Evolutionary conservation across 1,140 invertebrate genomes (phyloP).

Genomic region (Drosophila oshimai): DNA sequence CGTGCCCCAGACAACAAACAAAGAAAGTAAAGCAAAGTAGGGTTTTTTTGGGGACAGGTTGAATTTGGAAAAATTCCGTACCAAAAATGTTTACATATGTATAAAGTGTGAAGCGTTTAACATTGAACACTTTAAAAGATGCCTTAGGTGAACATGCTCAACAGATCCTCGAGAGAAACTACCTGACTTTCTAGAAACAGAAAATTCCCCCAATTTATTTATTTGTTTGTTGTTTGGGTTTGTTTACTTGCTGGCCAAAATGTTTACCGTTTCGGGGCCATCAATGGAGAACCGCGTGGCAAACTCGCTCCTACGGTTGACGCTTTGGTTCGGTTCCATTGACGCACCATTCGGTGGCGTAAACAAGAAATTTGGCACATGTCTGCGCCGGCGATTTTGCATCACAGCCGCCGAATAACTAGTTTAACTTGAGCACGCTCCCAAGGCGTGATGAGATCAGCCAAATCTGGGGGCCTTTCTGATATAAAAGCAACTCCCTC

Average conservation of each 20-base stretch:
- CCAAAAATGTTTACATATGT: slow-evolving; percentile 38
- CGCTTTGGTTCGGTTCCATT: too few species aligned
- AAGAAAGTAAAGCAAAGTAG: neutral
- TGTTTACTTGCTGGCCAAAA: neutral
- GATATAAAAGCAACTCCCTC: slow-evolving; percentile 25
- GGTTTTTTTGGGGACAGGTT: neutral
- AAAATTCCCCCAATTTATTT: slow-evolving; percentile 2
- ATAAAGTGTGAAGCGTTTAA: slow-evolving; percentile 10
- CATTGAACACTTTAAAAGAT: neutral
- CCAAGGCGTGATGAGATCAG: slow-evolving; percentile 21
- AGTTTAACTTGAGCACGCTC: slow-evolving; percentile 33
- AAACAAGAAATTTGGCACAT: slow-evolving; percentile 48
- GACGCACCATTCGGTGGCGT: slow-evolving; percentile 18
- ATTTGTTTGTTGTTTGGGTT: slow-evolving; percentile 15
- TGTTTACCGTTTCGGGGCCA: slow-evolving; percentile 18
- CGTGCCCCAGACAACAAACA: neutral
- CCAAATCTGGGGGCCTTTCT: neutral
- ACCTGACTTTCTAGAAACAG: neutral
- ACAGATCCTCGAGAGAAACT: neutral
- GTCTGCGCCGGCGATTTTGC: slow-evolving; percentile 24
- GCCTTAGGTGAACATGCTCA: neutral
- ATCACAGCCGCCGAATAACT: slow-evolving; percentile 35
- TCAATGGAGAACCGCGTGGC: slow-evolving; percentile 18
- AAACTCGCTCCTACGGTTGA: neutral
- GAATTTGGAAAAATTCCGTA: neutral